Evolutionary conservation across 2,888 invertebrate genomes (phyloP).

Genomic region (Orthosia cruda): DNA sequence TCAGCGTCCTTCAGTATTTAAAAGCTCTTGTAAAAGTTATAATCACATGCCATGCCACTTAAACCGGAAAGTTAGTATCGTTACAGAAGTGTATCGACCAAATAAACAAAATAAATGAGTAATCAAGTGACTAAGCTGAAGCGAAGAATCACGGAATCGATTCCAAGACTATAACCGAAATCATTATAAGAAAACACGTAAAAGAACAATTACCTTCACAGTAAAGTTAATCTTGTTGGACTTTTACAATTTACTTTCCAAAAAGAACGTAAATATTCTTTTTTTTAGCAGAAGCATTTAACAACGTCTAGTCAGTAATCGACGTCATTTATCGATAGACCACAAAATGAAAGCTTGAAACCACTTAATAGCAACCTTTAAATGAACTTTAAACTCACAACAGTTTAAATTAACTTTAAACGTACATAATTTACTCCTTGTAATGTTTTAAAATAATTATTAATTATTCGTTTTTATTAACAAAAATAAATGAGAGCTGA

Average conservation of each 20-base stretch:
- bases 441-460: constrained; percentile 89
- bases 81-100: constrained; percentile 64
- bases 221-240: constrained; percentile 17
- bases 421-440: constrained; percentile 90
- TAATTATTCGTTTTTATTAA: constrained; percentile 78
- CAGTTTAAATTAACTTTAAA: constrained; percentile 67
- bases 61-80: constrained; percentile 61
- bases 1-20: constrained; percentile 69
- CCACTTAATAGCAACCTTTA: constrained; percentile 73
- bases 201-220: constrained; percentile 46
- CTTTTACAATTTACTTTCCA: constrained; percentile 26
- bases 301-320: constrained; percentile 44
- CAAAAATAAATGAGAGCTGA: constrained; percentile 74
- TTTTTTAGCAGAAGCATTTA: constrained; percentile 63
- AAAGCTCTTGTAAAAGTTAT: constrained; percentile 66
- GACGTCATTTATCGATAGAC: constrained; percentile 48
- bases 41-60: constrained; percentile 85
- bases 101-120: constrained; percentile 65
- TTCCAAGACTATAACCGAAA: constrained; percentile 82
- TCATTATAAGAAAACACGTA: constrained; percentile 61
- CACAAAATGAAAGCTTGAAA: constrained; percentile 71
- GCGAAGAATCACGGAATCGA: constrained; percentile 87
- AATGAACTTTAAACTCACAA: constrained; percentile 71
- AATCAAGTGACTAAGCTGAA: constrained; percentile 71
- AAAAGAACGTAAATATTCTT: constrained; percentile 25